Evolutionary conservation across 2,797 vertebrate species (phyloP).

Genomic region (Chiroxiphia lanceolata): DNA sequence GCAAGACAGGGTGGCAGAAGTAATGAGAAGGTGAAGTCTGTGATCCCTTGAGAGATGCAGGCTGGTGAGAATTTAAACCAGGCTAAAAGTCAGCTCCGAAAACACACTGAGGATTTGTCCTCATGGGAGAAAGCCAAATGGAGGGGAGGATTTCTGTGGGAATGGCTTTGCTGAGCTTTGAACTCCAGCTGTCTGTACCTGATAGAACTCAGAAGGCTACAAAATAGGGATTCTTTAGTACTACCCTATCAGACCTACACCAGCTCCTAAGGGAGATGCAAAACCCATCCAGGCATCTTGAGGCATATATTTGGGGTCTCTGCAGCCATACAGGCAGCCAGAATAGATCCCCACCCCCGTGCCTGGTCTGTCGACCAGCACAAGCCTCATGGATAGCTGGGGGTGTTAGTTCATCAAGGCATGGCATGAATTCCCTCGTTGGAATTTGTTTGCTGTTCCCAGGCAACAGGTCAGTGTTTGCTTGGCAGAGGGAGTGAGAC

Average conservation of each 20-base stretch:
- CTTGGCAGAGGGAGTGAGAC: neutral
- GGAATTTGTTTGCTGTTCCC: slow-evolving; percentile 17
- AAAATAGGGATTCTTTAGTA: rapidly evolving
- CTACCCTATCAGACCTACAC: neutral
- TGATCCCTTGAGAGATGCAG: neutral
- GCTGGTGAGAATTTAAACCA: neutral
- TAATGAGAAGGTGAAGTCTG: neutral
- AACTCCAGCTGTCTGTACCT: neutral
- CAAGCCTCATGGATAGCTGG: neutral
- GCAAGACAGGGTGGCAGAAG: neutral
- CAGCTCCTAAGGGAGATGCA: neutral
- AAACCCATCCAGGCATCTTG: neutral
- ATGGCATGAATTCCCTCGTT: neutral
- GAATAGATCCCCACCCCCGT: neutral
- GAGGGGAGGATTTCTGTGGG: neutral
- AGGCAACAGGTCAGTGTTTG: neutral
- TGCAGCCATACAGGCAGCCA: neutral
- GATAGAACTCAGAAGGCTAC: neutral
- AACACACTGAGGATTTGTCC: neutral
- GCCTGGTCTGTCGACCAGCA: neutral
- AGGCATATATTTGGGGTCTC: neutral
- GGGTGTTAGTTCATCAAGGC: neutral
- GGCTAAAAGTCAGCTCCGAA: neutral
- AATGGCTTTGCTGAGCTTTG: neutral
- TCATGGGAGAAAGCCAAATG: neutral